Conservation (phyloP, 2,113 vertebrate genomes). For the Gorsachius goisagi region DNA sequence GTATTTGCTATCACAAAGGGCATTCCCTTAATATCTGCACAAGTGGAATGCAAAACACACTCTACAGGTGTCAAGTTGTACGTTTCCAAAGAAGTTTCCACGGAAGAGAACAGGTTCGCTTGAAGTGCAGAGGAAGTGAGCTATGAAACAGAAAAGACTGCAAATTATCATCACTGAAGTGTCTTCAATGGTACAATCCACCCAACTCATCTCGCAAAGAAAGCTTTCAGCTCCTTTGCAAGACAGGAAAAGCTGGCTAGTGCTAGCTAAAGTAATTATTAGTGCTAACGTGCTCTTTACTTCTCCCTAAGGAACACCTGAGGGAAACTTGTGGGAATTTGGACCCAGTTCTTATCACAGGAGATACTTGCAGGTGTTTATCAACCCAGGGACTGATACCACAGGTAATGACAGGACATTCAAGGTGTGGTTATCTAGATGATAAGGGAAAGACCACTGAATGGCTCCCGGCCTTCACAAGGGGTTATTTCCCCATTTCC, state of each 20-base stretch:
- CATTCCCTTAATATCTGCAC: neutral
- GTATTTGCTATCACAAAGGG: neutral
- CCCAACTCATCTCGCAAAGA: neutral
- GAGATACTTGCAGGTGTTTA: neutral
- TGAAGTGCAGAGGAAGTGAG: neutral
- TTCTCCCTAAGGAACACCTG: neutral
- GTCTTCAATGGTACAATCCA: neutral
- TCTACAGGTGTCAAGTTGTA: neutral
- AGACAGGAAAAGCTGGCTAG: neutral
- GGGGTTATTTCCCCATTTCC: neutral
- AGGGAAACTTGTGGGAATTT: neutral
- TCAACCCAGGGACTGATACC: neutral
- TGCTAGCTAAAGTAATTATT: neutral
- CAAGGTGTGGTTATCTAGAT: neutral
- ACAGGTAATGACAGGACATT: neutral
- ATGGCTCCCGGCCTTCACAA: neutral
- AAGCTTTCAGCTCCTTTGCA: neutral
- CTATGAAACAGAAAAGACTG: neutral
- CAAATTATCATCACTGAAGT: neutral
- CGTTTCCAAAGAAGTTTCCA: neutral
- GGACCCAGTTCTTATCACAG: neutral
- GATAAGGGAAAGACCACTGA: neutral
- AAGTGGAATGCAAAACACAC: neutral
- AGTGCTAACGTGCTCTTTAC: neutral
- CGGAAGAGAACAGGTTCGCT: neutral